phyloP scores from a whole-genome alignment of 2,113 vertebrate genomes.

The Epinephelus fuscoguttatus region DNA sequence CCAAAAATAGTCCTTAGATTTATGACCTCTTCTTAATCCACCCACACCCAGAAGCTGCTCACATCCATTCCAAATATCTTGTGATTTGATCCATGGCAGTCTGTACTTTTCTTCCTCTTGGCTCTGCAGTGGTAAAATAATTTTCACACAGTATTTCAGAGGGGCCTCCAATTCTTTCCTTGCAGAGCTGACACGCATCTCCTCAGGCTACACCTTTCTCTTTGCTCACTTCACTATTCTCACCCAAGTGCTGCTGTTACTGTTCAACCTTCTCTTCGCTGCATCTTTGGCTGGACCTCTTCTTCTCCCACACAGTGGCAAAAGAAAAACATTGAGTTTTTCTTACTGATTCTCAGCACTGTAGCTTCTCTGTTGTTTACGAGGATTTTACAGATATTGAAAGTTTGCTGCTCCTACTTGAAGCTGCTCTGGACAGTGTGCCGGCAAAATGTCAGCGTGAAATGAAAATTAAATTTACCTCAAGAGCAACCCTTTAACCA shows the following conservation, averaged over 20 bases:
- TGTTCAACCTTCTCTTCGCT: conserved; percentile 11
- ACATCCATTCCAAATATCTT: conserved; percentile 18
- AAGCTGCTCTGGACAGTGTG: conserved; percentile 8
- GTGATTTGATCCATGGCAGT: conserved; percentile 11
- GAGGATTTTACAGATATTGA: conserved; percentile 13
- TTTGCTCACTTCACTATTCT: conserved; percentile 10
- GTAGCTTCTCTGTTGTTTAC: conserved; percentile 13
- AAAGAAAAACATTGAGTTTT: conserved; percentile 7
- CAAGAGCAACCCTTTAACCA: conserved; percentile 29
- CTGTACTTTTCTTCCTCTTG: conserved; percentile 16
- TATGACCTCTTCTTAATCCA: conserved; percentile 7
- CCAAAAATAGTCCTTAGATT: neutral
- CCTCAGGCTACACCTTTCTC: conserved; percentile 40
- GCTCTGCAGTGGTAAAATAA: conserved; percentile 8
- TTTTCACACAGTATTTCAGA: conserved; percentile 19
- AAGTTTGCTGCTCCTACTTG: neutral
- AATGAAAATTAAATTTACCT: conserved; percentile 13
- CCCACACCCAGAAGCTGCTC: conserved; percentile 6
- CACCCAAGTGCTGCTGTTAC: neutral
- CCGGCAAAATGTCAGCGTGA: conserved; percentile 5
- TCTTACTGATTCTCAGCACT: conserved; percentile 13
- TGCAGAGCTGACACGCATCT: conserved; percentile 29
- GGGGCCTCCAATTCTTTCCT: conserved; percentile 33
- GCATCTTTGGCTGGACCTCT: conserved; percentile 5
- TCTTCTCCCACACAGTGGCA: conserved; percentile 37